These are phyloP conservation scores for Actias luna DNA, from an alignment of 2,888 invertebrate genomes.

Conservation along the genomic window DNA sequence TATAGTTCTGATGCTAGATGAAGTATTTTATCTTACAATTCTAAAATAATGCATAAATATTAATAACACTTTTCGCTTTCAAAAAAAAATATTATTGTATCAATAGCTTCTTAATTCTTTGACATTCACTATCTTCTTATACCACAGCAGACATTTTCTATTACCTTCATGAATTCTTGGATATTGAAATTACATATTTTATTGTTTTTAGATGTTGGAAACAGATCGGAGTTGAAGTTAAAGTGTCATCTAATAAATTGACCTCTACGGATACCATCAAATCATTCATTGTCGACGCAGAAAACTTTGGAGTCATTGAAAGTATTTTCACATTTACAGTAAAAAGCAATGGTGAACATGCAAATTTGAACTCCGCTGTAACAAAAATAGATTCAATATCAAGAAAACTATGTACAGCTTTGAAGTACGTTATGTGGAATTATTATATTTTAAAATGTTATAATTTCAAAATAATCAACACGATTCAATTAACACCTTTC, in stretches of 20 bases:
- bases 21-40: too few relatives aligned
- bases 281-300: constrained; percentile 17
- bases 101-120: too few relatives aligned
- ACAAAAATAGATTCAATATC: neutral
- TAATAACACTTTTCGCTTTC: too few relatives aligned
- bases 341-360: neutral
- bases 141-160: too few relatives aligned
- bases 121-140: too few relatives aligned
- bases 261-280: constrained; percentile 14
- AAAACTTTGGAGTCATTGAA: constrained; percentile 16
- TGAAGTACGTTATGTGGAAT: neutral
- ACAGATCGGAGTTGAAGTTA: constrained; percentile 25
- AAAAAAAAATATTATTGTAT: too few relatives aligned
- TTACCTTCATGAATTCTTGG: too few relatives aligned
- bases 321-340: constrained; percentile 4
- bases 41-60: too few relatives aligned
- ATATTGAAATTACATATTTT: constrained; percentile 1
- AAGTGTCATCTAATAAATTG: constrained; percentile 21
- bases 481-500: neutral
- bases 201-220: constrained; percentile 30
- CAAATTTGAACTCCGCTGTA: neutral
- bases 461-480: neutral
- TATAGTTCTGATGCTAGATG: too few relatives aligned
- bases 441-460: neutral
- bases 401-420: neutral